Evolutionary conservation across 2,797 vertebrate genomes (phyloP), one percentile per base, ranked within the genome.

Genomic region (Selene dorsalis): DNA sequence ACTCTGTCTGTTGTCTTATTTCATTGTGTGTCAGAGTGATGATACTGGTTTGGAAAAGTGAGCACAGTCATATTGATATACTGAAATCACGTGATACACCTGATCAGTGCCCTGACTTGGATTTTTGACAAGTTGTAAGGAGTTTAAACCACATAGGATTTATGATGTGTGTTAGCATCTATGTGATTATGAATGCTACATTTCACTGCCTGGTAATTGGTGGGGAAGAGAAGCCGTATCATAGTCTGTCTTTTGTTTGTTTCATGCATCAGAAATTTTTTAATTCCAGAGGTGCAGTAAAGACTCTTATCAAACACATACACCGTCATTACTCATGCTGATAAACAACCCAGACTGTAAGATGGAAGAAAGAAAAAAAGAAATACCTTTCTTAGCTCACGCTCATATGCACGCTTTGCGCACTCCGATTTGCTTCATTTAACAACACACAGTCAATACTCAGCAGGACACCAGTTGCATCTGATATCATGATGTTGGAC

Each of bases 211-310:
- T 84, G 73, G 35, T 91, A 90, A 91, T 88, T 88, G 77, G 69
- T 79, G 20, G 47, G 69, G 85, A 80, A 71, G 63, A 80, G 74
- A 83, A 83, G 61, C 75, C 39, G 50, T 63, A 82, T 88, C 72
- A 55, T 77, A 63, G 61, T 68, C 66, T 72, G 56, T 58, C 82
- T 85, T 90, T 91, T 90, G 88, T 93, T 91, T 89, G 90, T 91
- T 92, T 92, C 89, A 92, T 85, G 88, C 91, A 84, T 85, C 88
- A 61, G 79, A 87, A 86, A 82, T 89, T 87, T 90, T 88, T 89
- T 88, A 90, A 87, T 93, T 88, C 76, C 45, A 75, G 69, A 83
- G 86, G 73, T 87, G 84, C 50, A 68, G 56, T 67, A 65, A 86
- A 87, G 7, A 41, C 58, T 74, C 59, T 86, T 85, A 86, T 89